Evolutionary conservation across 2,888 invertebrate genomes (phyloP), one percentile per base, ranked within the genome.

Genomic region (Callinectes sapidus): DNA sequence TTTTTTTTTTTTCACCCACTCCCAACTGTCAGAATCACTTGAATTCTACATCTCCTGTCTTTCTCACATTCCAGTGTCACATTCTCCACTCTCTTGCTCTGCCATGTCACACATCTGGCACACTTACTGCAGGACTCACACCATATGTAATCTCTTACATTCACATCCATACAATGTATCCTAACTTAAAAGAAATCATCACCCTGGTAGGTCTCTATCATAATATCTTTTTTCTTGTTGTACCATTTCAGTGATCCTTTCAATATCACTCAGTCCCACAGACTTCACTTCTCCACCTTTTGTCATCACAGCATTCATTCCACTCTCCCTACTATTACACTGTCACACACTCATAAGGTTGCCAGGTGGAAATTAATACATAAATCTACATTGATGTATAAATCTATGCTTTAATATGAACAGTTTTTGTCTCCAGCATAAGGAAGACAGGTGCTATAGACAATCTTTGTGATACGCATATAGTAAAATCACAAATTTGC

Each of bases 331-430:
- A 8, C 8, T 10, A 48, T 48, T 48, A 10, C 8, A 48, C 48
- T 8, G 48, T 48, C 48, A 48, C 48, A 48, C 8, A 8, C 10
- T 48, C 48, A 48, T 48, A 8, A 48, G 48, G 48, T 23, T 23
- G 61, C 14, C 35, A 81, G 35, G 81, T 35, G 35, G 2, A 35
- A 32, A 32, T 35, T 32, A 18, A 81, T 35, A 81, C 81, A 81
- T 13, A 81, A 35, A 81, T 35, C 32, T 81, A 81, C 81, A 81
- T 35, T 32, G 35, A 35, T 35, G 35, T 81, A 81, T 81, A 81
- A 81, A 81, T 81, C 81, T 81, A 35, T 81, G 81, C 81, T 81
- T 81, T 81, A 81, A 81, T 81, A 81, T 81, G 81, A 81, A 81
- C 81, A 81, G 35, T 81, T 35, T 1, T 35, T 16, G 81, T 81